Base-by-base conservation (phyloP, 2,113 vertebrate genomes). In the Trachemys scripta region DNA sequence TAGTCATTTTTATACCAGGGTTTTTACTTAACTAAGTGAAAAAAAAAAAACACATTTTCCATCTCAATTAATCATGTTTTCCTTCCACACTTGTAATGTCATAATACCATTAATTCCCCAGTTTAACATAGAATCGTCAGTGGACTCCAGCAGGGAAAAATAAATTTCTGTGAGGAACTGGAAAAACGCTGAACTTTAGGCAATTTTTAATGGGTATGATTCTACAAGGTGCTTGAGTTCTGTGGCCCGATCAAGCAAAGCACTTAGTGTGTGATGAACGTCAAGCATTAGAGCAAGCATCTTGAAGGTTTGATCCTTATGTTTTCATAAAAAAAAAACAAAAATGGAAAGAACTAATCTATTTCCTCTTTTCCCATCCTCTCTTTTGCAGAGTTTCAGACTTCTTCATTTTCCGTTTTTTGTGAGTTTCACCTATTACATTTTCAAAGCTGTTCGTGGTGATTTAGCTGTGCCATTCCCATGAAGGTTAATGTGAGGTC, bases 211-310 rank as follows among this genome's bases (percentile, higher is more conserved):
- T 38, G 8, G 65, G 35, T n/a, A 20, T 69, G 35, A n/a, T 93
- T 29, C 49, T 92, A 45, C 35, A 47, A 82, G 78, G 19, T 88
- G 14, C 65, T 38, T 85, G 25, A 50, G 51, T 14, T 2, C 0
- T 82, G 96, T 97, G 9, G 81, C 94, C 35, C 29, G 72, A 4
- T 38, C 35, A 78, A 49, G 53, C 38, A 95, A 76, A 93, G 94
- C 56, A 82, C 79, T 88, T 10, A 89, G 50, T 88, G 94, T 75
- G 85, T 88, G 80, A 31, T 93, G 80, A 91, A 1, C 8, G 49
- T 50, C 42, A 31, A 2, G 2, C 12, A 89, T 75, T 91, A 88
- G 27, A 51, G 49, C 11, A 10, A 51, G 8, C 85, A 91, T 54
- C 56, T 90, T 89, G 53, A 65, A 92, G 35, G 88, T 6, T 3